These are phyloP conservation scores for Heteractis magnifica DNA, from an alignment of 92 coral and sea anemone species.

Conservation along the genomic window DNA sequence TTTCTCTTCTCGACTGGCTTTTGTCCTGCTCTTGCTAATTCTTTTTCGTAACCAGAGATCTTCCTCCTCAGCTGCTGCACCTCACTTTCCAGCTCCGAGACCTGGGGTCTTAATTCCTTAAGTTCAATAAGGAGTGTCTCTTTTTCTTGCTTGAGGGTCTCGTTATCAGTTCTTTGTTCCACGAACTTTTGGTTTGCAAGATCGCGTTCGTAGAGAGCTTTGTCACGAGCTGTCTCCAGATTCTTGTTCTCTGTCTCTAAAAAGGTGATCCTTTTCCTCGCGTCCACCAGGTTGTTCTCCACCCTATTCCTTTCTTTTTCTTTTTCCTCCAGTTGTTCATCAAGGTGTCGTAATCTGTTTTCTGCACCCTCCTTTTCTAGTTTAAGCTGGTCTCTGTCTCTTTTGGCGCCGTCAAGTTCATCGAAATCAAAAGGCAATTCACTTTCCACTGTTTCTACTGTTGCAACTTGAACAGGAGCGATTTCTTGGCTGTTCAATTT, in stretches of 20 bases:
- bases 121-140: conserved; percentile 59
- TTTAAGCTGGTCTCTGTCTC: conserved; percentile 68
- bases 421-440: conserved; percentile 64
- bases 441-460: conserved; percentile 66
- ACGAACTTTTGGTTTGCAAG: conserved; percentile 63
- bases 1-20: conserved; percentile 37
- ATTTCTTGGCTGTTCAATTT: conserved; percentile 45
- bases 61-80: conserved; percentile 34
- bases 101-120: conserved; percentile 34
- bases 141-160: conserved; percentile 64
- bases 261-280: conserved; percentile 56
- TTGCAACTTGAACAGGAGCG: conserved; percentile 61
- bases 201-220: conserved; percentile 63
- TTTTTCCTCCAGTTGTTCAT: conserved; percentile 51
- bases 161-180: conserved; percentile 68
- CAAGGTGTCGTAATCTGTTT: conserved; percentile 50
- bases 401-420: conserved; percentile 75
- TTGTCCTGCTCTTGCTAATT: conserved; percentile 23
- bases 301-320: conserved; percentile 42
- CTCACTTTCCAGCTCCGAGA: conserved; percentile 35
- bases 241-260: conserved; percentile 66
- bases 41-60: conserved; percentile 49
- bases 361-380: conserved; percentile 58
- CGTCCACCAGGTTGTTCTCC: conserved; percentile 46
- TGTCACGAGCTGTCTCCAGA: conserved; percentile 58